These are phyloP conservation scores for Acanthurus tractus DNA, from an alignment of 2,797 vertebrate genomes.

Conservation along the genomic window DNA sequence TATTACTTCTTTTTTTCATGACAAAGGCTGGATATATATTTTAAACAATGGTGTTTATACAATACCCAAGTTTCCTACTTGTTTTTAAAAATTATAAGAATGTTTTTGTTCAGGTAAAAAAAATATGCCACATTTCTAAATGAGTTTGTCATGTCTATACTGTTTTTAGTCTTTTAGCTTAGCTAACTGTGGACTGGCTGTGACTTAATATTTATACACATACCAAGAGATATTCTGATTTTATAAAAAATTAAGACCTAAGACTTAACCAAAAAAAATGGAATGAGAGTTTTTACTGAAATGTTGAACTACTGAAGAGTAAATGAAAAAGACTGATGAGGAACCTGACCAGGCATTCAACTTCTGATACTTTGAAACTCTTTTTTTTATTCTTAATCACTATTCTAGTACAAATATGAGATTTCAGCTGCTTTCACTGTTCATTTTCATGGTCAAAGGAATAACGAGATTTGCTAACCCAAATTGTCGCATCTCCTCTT, in stretches of 20 bases:
- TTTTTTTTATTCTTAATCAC: background rate
- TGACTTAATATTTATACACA: background rate
- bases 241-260: too few species aligned
- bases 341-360: background rate
- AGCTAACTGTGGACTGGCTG: background rate
- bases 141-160: background rate
- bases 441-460: conserved; percentile 25
- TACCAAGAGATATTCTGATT: too few species aligned
- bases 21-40: background rate
- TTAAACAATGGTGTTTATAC: background rate
- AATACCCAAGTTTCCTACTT: background rate
- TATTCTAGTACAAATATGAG: conserved; percentile 7
- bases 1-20: background rate
- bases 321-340: background rate
- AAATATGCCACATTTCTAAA: background rate
- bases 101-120: background rate
- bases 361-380: background rate
- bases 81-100: background rate
- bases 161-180: background rate
- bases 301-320: conserved; percentile 7
- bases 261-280: background rate
- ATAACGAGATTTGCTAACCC: conserved; percentile 23
- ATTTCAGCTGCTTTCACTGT: conserved; percentile 22
- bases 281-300: background rate
- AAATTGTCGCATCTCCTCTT: conserved; percentile 27